A percentile compares a stretch with the other conserved stretches of the same genome.
Evolutionary conservation across 2,113 vertebrate genomes (phyloP).

Genomic region (Istiophorus platypterus): DNA sequence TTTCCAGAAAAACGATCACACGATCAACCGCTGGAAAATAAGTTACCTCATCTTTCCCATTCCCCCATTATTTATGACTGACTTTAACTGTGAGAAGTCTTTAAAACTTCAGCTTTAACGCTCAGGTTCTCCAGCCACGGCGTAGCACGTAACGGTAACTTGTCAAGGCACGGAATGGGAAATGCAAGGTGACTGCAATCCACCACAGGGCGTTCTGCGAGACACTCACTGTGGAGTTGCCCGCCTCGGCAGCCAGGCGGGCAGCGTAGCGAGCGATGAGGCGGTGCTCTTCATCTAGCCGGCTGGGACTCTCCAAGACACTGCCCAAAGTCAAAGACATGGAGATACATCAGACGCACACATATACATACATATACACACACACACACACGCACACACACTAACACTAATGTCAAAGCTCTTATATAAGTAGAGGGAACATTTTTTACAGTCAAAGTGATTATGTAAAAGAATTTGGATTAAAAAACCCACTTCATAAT

Average conservation of each 20-base stretch:
- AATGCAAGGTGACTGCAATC: slow-evolving; percentile 37
- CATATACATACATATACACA: slow-evolving; percentile 2
- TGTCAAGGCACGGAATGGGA: slow-evolving; percentile 32
- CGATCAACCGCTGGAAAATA: background rate
- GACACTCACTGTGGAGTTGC: slow-evolving; percentile 88
- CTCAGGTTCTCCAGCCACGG: background rate
- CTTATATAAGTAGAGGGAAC: slow-evolving; percentile 34
- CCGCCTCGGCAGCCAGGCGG: slow-evolving; percentile 93
- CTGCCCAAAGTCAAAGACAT: slow-evolving; percentile 78
- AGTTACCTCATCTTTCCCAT: background rate
- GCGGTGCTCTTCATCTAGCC: slow-evolving; percentile 94
- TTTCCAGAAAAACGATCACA: background rate
- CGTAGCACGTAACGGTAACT: slow-evolving; percentile 4
- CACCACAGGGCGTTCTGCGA: background rate
- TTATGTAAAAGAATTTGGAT: slow-evolving; percentile 28
- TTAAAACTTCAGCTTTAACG: background rate
- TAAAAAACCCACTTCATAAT: slow-evolving; percentile 19
- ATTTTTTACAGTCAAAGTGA: slow-evolving; percentile 17
- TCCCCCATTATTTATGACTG: background rate
- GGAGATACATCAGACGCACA: slow-evolving; percentile 44
- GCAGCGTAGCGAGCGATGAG: slow-evolving; percentile 96
- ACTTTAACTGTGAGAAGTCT: background rate
- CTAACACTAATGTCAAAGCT: slow-evolving; percentile 18
- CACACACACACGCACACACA: slow-evolving; percentile 11
- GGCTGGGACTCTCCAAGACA: slow-evolving; percentile 92